A percentile compares a stretch with the other conserved stretches of the same genome.
These are phyloP conservation scores for Platycheirus albimanus DNA, from an alignment of 2,888 invertebrate species.

Conservation along the genomic window DNA sequence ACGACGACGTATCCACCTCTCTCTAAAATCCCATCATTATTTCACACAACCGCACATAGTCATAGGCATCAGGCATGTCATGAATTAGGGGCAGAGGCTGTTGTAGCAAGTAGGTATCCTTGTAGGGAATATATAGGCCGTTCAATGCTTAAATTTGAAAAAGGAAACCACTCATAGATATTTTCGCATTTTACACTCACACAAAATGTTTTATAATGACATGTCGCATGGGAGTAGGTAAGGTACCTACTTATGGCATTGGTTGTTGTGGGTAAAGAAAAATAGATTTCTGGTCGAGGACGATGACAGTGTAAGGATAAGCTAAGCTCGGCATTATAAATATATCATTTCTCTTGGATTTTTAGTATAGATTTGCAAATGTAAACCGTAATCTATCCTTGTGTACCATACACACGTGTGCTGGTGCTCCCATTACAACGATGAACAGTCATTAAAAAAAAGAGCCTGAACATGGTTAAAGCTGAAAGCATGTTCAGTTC, in stretches of 20 bases:
- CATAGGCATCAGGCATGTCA: neutral
- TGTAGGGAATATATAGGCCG: constrained; percentile 55
- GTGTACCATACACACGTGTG: constrained; percentile 18
- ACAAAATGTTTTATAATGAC: constrained; percentile 67
- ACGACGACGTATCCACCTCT: neutral
- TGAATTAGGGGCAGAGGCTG: neutral
- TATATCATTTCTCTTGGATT: constrained; percentile 18
- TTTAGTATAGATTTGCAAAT: neutral
- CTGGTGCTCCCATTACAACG: constrained; percentile 28
- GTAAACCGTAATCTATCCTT: neutral
- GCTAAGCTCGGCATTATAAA: constrained; percentile 16
- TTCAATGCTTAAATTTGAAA: constrained; percentile 55
- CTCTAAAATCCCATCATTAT: constrained; percentile 12
- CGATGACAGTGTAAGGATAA: constrained; percentile 12
- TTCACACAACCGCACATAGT: constrained; percentile 6
- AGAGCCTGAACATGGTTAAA: constrained; percentile 31
- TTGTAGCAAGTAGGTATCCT: constrained; percentile 15
- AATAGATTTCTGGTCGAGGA: constrained; percentile 11
- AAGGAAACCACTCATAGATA: constrained; percentile 43
- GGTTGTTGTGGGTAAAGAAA: neutral
- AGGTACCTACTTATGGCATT: constrained; percentile 3
- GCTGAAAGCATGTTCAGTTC: neutral
- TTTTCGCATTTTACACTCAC: constrained; percentile 6
- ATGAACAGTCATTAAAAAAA: constrained; percentile 50
- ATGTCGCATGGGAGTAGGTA: constrained; percentile 44